Evolutionary conservation across 1,140 invertebrate species (phyloP), one percentile per base, ranked within the genome.

Genomic region (Penaeus chinensis): DNA sequence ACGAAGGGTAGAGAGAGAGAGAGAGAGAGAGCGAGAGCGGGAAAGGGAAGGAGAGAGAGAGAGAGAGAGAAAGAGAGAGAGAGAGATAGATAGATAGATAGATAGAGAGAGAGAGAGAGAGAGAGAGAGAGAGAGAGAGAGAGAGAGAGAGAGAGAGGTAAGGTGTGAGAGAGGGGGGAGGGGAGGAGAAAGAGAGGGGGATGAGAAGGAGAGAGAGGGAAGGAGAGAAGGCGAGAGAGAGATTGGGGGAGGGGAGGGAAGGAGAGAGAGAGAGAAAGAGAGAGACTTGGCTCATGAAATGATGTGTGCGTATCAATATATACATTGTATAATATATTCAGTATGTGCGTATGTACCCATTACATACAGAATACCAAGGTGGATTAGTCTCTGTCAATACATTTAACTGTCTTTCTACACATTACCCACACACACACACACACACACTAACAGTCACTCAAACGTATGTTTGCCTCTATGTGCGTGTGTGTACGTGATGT

Each of bases 41-140:
- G 54, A 61, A 54, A n/a, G 37, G 19, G 24, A 80, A 27, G 7
- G 54, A 0, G 60, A 22, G 37, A 80, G 24, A n/a, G 47, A 54
- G 19, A 18, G 37, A 20, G 78, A 80, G 16, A n/a, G 47, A 47
- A n/a, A 47, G 37, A 20, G 42, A 54, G 32, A 80, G 32, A 42
- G 2, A 8, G 8, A 42, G 32, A 42, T 8, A 54, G 77, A 42
- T 8, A 42, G 77, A 79, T 8, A 42, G 32, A 79, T 8, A 42
- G 77, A 47, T 13, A 61, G 37, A 54, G 37, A 80, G 54, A 80
- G 54, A 80, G 78, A 54, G 54, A 80, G 78, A 80, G 78, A 80
- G 37, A 66, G 5, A 20, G 24, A 3, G 5, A 5, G 5, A 24
- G 5, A 5, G 5, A 5, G 5, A 3, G 5, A 4, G 4, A 4